Conservation (phyloP, 2,113 vertebrate species). For the Nothoprocta pentlandii region DNA sequence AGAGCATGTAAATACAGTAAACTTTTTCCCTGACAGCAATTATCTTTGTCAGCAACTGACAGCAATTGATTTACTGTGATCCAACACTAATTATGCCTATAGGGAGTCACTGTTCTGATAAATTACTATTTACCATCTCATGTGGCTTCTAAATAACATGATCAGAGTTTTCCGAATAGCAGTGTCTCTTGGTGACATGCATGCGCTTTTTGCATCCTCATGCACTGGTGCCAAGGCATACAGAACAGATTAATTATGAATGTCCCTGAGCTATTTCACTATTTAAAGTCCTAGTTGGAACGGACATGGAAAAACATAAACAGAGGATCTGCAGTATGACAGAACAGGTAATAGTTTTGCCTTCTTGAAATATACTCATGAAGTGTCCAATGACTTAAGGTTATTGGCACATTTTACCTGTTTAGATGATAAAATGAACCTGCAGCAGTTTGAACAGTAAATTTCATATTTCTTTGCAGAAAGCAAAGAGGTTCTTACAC, state of each 20-base stretch:
- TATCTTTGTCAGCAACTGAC: slow-evolving; percentile 21
- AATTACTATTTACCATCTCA: slow-evolving; percentile 27
- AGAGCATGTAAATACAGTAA: neutral
- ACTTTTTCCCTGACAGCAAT: neutral
- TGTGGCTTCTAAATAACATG: neutral
- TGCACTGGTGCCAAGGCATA: rapidly evolving
- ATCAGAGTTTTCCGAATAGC: neutral
- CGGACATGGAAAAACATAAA: neutral
- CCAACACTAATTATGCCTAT: slow-evolving; percentile 10
- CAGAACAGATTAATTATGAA: neutral
- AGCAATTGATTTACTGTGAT: slow-evolving; percentile 27
- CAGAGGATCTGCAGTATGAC: neutral
- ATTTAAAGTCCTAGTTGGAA: neutral
- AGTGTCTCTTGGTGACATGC: neutral
- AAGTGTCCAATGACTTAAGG: neutral
- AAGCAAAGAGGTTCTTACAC: neutral
- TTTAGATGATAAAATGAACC: neutral
- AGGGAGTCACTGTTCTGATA: slow-evolving; percentile 9
- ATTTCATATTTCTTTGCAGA: neutral
- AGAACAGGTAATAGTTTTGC: neutral
- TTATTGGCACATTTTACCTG: neutral
- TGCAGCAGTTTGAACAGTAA: neutral
- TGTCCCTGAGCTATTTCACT: neutral
- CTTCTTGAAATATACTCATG: neutral
- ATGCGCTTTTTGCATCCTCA: neutral